phyloP scores from a whole-genome alignment of 2,797 vertebrate genomes.

The Karalla daura region DNA sequence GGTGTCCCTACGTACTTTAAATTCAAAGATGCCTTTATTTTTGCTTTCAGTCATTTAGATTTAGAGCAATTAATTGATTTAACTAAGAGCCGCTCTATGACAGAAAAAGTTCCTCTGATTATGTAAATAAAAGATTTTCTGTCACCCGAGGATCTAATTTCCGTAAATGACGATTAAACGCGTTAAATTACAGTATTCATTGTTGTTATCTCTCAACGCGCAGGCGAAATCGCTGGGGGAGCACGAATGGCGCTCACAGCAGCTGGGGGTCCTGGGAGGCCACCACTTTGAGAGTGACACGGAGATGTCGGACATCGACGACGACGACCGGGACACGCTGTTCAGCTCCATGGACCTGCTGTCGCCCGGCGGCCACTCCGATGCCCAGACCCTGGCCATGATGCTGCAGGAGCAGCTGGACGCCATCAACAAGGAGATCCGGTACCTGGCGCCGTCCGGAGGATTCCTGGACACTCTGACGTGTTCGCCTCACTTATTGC shows the following conservation, averaged over 20 bases:
- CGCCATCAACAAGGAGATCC: constrained; percentile 99
- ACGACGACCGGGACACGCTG: constrained; percentile 95
- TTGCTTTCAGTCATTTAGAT: neutral
- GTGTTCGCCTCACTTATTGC: constrained; percentile 2
- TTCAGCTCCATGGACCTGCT: constrained; percentile 99
- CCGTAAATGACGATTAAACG: neutral
- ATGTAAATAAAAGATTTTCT: neutral
- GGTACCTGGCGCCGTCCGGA: constrained; percentile 75
- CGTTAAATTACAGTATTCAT: neutral
- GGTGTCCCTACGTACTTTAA: neutral
- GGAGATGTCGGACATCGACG: constrained; percentile 98
- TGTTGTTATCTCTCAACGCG: neutral
- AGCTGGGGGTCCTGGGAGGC: constrained; percentile 90
- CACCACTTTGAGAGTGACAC: constrained; percentile 98
- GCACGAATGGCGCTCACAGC: constrained; percentile 97
- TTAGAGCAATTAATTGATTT: neutral
- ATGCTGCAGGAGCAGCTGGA: constrained; percentile 99
- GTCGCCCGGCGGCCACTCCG: constrained; percentile 96
- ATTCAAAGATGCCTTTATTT: neutral
- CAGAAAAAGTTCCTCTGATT: neutral
- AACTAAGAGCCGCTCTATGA: neutral
- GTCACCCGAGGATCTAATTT: neutral
- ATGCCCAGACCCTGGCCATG: constrained; percentile 98
- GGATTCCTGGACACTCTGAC: constrained; percentile 29
- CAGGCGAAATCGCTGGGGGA: constrained; percentile 97